A percentile compares a stretch with the other conserved stretches of the same genome.
Evolutionary conservation across 2,797 vertebrate species (phyloP).

Genomic region (Gadopsis marmoratus): DNA sequence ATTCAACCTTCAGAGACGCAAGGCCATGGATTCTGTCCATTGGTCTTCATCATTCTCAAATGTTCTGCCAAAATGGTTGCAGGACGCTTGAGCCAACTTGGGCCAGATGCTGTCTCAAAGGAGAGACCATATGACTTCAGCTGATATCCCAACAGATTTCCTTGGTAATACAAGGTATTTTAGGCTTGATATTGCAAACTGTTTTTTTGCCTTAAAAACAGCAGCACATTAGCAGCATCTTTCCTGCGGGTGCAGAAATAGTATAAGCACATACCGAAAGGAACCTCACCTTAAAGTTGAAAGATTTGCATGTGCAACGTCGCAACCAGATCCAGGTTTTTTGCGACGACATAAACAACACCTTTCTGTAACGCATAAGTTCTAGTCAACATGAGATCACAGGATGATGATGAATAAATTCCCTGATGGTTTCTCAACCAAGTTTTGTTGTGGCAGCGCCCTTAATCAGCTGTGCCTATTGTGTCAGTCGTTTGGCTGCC

Average conservation of each 20-base stretch:
- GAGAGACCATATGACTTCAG: conserved; percentile 52
- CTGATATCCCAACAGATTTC: conserved; percentile 45
- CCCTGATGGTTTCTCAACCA: conserved; percentile 36
- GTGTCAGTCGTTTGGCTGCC: conserved; percentile 62
- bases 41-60: conserved; percentile 69
- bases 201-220: background rate
- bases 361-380: conserved; percentile 10
- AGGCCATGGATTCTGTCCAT: conserved; percentile 69
- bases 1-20: conserved; percentile 65
- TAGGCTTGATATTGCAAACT: conserved; percentile 1
- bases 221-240: background rate
- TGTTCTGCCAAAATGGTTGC: conserved; percentile 69
- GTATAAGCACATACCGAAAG: background rate
- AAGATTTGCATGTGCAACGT: background rate
- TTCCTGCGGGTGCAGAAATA: background rate
- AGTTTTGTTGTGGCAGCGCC: conserved; percentile 37
- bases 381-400: conserved; percentile 25
- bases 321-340: background rate
- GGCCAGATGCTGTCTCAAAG: conserved; percentile 63
- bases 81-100: conserved; percentile 44
- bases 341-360: background rate
- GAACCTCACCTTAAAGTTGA: background rate
- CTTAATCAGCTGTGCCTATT: conserved; percentile 60
- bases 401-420: conserved; percentile 36
- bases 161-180: background rate